Conservation (phyloP, 2,113 vertebrate species). For the Myiopsitta monachus region DNA sequence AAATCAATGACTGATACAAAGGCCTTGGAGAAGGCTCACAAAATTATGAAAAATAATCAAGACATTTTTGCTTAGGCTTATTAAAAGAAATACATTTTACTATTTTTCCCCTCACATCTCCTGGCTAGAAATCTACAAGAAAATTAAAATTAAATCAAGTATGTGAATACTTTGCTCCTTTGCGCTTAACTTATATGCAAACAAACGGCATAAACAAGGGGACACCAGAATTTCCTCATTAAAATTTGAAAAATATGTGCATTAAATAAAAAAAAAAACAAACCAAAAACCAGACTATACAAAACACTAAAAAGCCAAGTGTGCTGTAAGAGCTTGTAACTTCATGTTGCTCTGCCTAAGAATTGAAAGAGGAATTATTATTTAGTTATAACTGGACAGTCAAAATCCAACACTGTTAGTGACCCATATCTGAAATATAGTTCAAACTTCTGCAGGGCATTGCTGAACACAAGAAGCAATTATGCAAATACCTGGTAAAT, state of each 20-base stretch:
- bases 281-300: background rate
- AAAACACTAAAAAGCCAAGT: background rate
- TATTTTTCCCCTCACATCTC: background rate
- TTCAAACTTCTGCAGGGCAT: background rate
- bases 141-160: background rate
- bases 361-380: background rate
- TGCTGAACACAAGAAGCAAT: background rate
- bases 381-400: background rate
- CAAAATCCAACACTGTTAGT: rapidly evolving
- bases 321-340: background rate
- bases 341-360: background rate
- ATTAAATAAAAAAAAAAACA: background rate
- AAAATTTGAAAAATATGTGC: background rate
- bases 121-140: background rate
- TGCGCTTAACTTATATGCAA: background rate
- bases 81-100: background rate
- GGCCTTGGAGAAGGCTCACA: background rate
- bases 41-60: background rate
- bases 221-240: background rate
- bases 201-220: background rate
- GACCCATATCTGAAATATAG: background rate
- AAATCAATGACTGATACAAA: slow-evolving; percentile 9
- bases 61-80: background rate
- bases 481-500: background rate
- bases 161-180: background rate